These are phyloP conservation scores for Cordilura impudica DNA, from an alignment of 2,888 invertebrate genomes.

Conservation along the genomic window DNA sequence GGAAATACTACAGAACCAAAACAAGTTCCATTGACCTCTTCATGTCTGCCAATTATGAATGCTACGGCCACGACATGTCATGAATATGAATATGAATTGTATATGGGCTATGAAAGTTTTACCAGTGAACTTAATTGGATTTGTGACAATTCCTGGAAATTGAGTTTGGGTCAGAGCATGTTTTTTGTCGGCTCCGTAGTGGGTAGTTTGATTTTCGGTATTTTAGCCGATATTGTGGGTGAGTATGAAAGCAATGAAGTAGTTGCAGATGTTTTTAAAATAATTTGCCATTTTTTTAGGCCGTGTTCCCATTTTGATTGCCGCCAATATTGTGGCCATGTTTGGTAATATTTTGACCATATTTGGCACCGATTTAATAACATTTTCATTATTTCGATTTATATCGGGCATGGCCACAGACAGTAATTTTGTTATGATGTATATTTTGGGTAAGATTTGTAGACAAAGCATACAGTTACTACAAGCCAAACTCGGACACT, in stretches of 20 bases:
- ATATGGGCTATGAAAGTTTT: conserved; percentile 80
- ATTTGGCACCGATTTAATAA: conserved; percentile 77
- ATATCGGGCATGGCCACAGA: conserved; percentile 81
- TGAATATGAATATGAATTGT: conserved; percentile 80
- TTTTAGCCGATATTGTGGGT: conserved; percentile 80
- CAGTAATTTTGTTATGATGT: conserved; percentile 82
- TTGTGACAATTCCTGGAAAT: conserved; percentile 81
- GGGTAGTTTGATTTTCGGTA: conserved; percentile 80
- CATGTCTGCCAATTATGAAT: conserved; percentile 63
- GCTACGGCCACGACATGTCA: conserved; percentile 69
- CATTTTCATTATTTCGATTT: conserved; percentile 80
- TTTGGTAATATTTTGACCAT: conserved; percentile 79
- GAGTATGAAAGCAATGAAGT: conserved; percentile 27
- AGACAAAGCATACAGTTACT: no score
- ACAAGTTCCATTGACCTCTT: conserved; percentile 58
- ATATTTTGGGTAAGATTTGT: conserved; percentile 81
- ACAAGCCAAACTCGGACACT: no score
- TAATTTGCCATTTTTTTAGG: conserved; percentile 67
- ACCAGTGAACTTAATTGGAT: conserved; percentile 83
- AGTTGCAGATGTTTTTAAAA: background rate
- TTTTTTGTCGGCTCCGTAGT: conserved; percentile 82
- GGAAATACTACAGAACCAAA: conserved; percentile 21
- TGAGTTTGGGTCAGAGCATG: conserved; percentile 81
- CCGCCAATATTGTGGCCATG: conserved; percentile 79
- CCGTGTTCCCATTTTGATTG: conserved; percentile 80